Base-by-base conservation (phyloP, 2,888 invertebrate genomes). In the Gerosis bhagava region DNA sequence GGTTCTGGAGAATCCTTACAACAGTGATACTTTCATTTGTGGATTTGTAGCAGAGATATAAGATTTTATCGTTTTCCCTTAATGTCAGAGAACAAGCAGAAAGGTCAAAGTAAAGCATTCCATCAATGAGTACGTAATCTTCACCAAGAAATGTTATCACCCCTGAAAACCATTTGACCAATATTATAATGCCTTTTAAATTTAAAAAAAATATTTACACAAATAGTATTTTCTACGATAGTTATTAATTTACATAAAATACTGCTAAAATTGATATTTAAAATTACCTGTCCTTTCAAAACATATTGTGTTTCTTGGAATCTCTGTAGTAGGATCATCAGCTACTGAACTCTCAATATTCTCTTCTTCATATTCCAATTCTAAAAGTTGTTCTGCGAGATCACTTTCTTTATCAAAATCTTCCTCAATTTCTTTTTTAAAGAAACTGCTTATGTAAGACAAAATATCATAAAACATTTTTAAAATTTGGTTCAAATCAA, bases 111-210 rank as follows among this genome's bases (percentile, higher is more conserved):
- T 82, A 78, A 46, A 92, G 77, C 22, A 70, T 71, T 40, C 91
- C 83, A 72, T 95, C 93, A 47, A 95, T 92, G 0, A 91, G 68
- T 16, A 92, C 88, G 63, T 82, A 77, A 39, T 84, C 69, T 1
- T 73, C 66, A 5, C 53, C 55, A n/a, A 91, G 59, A n/a, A 74
- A 72, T n/a, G 93, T 93, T 22, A 95, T 81, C 22, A 78, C 69
- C 4, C 95, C 95, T 71, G 67, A 45, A 80, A 77, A 51, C 11
- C n/a, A n/a, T n/a, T n/a, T n/a, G n/a, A n/a, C n/a, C n/a, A n/a
- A n/a, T n/a, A n/a, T n/a, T n/a, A n/a, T n/a, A n/a, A n/a, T n/a
- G n/a, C n/a, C n/a, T n/a, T n/a, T n/a, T n/a, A n/a, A n/a, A n/a
- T n/a, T n/a, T n/a, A n/a, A n/a, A n/a, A n/a, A n/a, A n/a, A n/a